Percentiles rank a stretch among this genome's conserved stretches.
Evolutionary conservation across 1,140 invertebrate species (phyloP).

Genomic region (Drosophila nebulosa): DNA sequence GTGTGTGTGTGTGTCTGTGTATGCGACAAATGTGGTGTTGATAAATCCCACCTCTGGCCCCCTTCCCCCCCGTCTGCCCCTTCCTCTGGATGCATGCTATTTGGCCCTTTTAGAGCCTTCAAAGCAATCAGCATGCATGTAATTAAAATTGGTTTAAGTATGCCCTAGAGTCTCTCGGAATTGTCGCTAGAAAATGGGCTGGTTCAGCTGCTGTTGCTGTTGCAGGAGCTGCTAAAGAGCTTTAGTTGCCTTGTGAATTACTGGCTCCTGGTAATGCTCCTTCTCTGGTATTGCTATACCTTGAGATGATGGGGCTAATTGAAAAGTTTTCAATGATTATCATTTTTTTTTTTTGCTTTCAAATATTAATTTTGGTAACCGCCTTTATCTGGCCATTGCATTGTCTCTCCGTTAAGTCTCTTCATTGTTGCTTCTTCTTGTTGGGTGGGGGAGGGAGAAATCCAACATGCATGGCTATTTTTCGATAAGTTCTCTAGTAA

Average conservation of each 20-base stretch:
- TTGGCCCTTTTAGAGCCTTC: constrained; percentile 25
- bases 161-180: constrained; percentile 23
- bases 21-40: constrained; percentile 49
- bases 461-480: constrained; percentile 36
- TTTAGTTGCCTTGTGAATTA: background rate
- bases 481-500: constrained; percentile 49
- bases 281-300: background rate
- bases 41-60: constrained; percentile 34
- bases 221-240: background rate
- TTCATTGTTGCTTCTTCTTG: constrained; percentile 15
- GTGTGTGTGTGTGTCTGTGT: background rate
- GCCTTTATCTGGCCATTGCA: background rate
- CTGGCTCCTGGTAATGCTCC: constrained; percentile 3
- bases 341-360: too few relatives aligned
- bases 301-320: background rate
- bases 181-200: background rate
- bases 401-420: background rate
- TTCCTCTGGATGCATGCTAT: background rate
- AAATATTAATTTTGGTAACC: too few relatives aligned
- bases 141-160: constrained; percentile 72
- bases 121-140: constrained; percentile 62
- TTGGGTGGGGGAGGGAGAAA: too few relatives aligned
- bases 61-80: background rate
- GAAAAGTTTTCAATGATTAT: background rate
- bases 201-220: background rate